phyloP scores from a whole-genome alignment of 2,888 invertebrate genomes.

The Stenotaenia linearis region DNA sequence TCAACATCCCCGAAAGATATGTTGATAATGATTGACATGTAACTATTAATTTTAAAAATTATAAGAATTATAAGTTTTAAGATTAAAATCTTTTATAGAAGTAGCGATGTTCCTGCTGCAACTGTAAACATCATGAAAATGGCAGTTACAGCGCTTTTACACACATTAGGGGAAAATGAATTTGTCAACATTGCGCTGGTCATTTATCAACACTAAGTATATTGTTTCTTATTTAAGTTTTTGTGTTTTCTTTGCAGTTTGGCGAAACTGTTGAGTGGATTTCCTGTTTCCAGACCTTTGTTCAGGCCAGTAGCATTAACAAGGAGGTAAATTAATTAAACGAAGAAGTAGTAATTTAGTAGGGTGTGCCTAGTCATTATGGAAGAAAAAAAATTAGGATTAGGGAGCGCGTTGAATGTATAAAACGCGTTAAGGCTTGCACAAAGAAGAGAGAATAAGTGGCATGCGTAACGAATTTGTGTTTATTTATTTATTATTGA shows the following conservation, averaged over 20 bases:
- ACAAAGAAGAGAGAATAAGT: no score
- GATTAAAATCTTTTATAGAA: no score
- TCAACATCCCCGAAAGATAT: slow-evolving; percentile 52
- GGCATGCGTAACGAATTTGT: no score
- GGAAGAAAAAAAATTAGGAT: no score
- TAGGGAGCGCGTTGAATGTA: no score
- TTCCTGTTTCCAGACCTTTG: slow-evolving; percentile 48
- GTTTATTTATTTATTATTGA: no score
- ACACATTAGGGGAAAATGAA: slow-evolving; percentile 52
- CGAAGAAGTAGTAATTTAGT: no score
- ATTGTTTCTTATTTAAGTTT: not conserved
- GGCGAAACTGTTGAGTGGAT: slow-evolving; percentile 44
- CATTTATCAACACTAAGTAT: slow-evolving; percentile 2
- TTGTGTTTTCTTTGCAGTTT: slow-evolving; percentile 43
- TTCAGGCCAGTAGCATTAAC: slow-evolving; percentile 51
- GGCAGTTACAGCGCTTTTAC: slow-evolving; percentile 50
- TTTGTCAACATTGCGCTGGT: slow-evolving; percentile 51
- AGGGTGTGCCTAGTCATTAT: no score
- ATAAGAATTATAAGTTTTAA: not conserved
- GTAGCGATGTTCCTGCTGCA: slow-evolving; percentile 53
- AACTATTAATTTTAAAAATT: slow-evolving; percentile 40
- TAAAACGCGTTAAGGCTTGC: no score
- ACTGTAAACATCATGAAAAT: slow-evolving; percentile 52
- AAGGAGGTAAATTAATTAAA: slow-evolving; percentile 46
- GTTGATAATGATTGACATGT: slow-evolving; percentile 52